Evolutionary conservation across 2,888 invertebrate species (phyloP).

Genomic region (Ferrisia virgata): DNA sequence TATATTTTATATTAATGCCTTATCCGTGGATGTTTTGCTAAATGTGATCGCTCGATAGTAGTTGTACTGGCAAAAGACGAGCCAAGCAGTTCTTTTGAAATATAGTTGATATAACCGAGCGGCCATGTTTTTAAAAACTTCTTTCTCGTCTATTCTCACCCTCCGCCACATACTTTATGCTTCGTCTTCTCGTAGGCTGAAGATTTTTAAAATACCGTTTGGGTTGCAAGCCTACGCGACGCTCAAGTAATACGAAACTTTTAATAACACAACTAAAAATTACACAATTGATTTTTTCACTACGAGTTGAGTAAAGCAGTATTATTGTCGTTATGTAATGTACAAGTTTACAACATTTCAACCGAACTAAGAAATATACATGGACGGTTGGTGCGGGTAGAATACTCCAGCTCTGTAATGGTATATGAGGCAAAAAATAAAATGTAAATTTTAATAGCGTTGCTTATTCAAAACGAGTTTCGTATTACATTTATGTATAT

Average conservation of each 20-base stretch:
- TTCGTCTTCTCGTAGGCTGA: not conserved
- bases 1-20: slow-evolving; percentile 36
- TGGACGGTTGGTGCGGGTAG: too few relatives aligned
- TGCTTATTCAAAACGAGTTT: slow-evolving; percentile 18
- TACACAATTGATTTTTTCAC: slow-evolving; percentile 5
- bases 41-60: slow-evolving; percentile 32
- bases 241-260: not conserved
- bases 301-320: not conserved
- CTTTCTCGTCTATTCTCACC: not conserved
- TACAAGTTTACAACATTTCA: too few relatives aligned
- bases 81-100: not conserved
- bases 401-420: too few relatives aligned
- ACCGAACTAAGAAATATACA: too few relatives aligned
- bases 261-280: not conserved
- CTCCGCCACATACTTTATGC: too few relatives aligned
- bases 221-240: not conserved
- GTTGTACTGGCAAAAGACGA: not conserved
- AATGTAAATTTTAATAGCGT: slow-evolving; percentile 6
- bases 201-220: not conserved
- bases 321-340: not conserved
- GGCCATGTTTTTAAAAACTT: not conserved
- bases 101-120: not conserved
- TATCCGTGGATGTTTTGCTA: slow-evolving; percentile 25
- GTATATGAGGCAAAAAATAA: not conserved
- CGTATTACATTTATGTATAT: not conserved